Base-by-base conservation (phyloP, 2,113 vertebrate genomes). In the Glaucidium brasilianum region DNA sequence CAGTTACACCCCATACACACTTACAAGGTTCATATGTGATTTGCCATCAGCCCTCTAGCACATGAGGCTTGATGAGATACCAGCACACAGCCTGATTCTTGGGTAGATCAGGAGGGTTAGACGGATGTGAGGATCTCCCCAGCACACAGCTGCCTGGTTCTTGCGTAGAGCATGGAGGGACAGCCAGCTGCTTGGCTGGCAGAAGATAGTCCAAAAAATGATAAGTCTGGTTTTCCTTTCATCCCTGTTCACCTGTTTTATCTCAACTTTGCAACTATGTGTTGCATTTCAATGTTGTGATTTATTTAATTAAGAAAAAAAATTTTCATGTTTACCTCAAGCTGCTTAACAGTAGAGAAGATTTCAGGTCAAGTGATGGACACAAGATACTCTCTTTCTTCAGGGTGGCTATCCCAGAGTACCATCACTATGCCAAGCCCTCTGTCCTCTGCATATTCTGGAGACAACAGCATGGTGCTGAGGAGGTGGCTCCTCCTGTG, bases 401-500 rank as follows among this genome's bases (percentile, higher is more conserved):
- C 58, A 52, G 45, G 15, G 45, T 6, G 6, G 23, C 23, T 62
- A 30, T 37, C 8, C 50, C 50, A 90, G 43, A 39, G 39, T 30
- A 47, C 6, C 4, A 1, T 23, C 15, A 32, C 64, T 41, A 2
- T 19, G 49, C 17, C 59, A 69, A 66, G 43, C 23, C 39, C 20
- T 63, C 25, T 20, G 0, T 16, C 49, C 64, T 59, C 78, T 52
- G 34, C 37, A 7, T 26, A 52, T 35, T 64, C 15, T 47, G 43
- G 19, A 63, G 79, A 39, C n/a, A 27, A 19, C 21, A 74, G 32
- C 0, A 0, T 0, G 6, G 58, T 0, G 3, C 41, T 12, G 32
- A 75, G 35, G 20, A 39, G 11, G 16, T 27, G 45, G 23, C 34
- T 6, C 12, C 71, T 32, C 25, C 17, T 4, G 2, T 34, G 50